These are phyloP conservation scores for Oreonectes daqikongensis DNA, from an alignment of 2,797 vertebrate genomes.

Conservation along the genomic window DNA sequence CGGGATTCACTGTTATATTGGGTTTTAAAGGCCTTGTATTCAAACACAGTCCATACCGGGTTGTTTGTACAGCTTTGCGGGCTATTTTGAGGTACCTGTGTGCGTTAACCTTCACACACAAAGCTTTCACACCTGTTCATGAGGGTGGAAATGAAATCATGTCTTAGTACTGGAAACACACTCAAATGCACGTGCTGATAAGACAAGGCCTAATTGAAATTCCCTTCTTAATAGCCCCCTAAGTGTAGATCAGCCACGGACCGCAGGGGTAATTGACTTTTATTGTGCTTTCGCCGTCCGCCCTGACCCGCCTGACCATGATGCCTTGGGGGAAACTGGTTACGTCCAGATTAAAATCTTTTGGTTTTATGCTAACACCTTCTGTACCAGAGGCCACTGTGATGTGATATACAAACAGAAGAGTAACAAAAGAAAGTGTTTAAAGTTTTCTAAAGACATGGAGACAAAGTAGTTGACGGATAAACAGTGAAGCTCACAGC, in stretches of 20 bases:
- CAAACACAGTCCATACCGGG: neutral
- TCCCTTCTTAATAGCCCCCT: conserved; percentile 28
- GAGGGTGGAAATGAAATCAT: conserved; percentile 52
- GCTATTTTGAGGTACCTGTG: neutral
- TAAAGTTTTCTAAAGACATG: neutral
- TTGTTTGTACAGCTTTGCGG: conserved; percentile 1
- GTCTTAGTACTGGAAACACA: conserved; percentile 39
- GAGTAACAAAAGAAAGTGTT: neutral
- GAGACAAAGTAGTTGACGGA: neutral
- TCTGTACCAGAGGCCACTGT: neutral
- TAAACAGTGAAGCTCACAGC: neutral
- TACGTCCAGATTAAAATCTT: neutral
- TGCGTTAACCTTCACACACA: neutral
- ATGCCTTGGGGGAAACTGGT: neutral
- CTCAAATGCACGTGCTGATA: conserved; percentile 19
- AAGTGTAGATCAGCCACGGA: conserved; percentile 18
- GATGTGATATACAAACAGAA: neutral
- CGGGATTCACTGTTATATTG: conserved; percentile 1
- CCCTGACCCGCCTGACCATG: conserved; percentile 13
- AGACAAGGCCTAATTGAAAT: conserved; percentile 39
- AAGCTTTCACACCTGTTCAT: conserved; percentile 45
- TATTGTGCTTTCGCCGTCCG: conserved; percentile 18
- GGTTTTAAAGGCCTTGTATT: neutral
- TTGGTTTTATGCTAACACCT: neutral
- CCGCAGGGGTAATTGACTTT: conserved; percentile 31